Evolutionary conservation across 2,113 vertebrate species (phyloP), one percentile per base, ranked within the genome.

Genomic region (Callochromis pleurospilus): DNA sequence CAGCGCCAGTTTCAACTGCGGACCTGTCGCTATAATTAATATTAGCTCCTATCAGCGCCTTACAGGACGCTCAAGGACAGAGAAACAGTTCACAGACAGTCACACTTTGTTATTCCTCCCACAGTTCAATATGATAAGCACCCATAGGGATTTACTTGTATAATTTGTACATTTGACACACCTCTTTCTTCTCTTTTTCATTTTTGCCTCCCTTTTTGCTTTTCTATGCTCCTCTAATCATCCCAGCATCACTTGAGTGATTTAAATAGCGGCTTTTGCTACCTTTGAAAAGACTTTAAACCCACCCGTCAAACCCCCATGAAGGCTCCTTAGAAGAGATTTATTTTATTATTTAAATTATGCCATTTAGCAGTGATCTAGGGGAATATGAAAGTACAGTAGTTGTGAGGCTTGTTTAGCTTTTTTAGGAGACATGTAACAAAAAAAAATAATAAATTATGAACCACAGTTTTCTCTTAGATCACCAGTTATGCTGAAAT

Each of bases 21-120:
- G 56, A 87, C 15, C 80, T 40, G 80, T 81, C 65, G 77, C 79
- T n/a, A 53, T 83, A 86, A 87, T 91, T 87, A 86, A 91, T 75
- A 81, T 88, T 80, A 75, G 82, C 73, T 31, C 54, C 47, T 24
- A 77, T 85, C 53, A 80, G 54, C 13, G 51, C 83, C 68, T 88
- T 53, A 80, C 73, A 84, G 86, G 84, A 83, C 19, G 8, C 84
- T 77, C 79, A 86, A 91, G 81, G 89, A 81, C 89, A 87, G 40
- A 21, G 86, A 80, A 86, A 33, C 86, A 42, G 70, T 81, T 88
- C 47, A 86, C 79, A 70, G 55, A 36, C 45, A 83, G 60, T 62
- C n/a, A 24, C 33, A 21, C 62, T 80, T 84, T 85, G 65, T 81
- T 83, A 86, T 89, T 84, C 86, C 83, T 56, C 31, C 38, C 33